A percentile compares a stretch with the other conserved stretches of the same genome.
Evolutionary conservation across 1,140 invertebrate species (phyloP).

Genomic region (Planococcus citri): DNA sequence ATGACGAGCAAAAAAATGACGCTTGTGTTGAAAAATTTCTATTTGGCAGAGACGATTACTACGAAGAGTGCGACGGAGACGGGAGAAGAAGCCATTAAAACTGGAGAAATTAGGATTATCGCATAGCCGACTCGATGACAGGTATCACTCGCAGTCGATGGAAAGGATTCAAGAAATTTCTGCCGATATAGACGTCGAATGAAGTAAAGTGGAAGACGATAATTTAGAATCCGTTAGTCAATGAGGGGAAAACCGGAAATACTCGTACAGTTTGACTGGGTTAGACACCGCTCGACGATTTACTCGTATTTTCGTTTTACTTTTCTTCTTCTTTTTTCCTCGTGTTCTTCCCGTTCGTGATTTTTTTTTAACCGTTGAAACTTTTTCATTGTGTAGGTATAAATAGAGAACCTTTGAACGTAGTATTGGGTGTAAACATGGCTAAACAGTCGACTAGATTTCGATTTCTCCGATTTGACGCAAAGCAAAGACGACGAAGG

Average conservation of each 20-base stretch:
- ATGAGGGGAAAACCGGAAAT: slow-evolving; percentile 32
- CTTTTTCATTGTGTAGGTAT: neutral
- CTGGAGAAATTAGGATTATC: slow-evolving; percentile 61
- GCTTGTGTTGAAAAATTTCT: neutral
- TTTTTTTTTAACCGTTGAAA: too few species aligned
- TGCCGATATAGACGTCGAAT: slow-evolving; percentile 22
- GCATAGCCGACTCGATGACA: slow-evolving; percentile 67
- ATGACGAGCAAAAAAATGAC: neutral
- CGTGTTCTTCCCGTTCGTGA: too few species aligned
- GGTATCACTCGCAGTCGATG: slow-evolving; percentile 58
- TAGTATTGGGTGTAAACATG: slow-evolving; percentile 28
- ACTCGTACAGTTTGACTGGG: slow-evolving; percentile 30
- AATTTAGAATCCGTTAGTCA: slow-evolving; percentile 37
- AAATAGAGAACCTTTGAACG: slow-evolving; percentile 30
- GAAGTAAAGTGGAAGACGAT: slow-evolving; percentile 36
- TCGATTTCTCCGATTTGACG: slow-evolving; percentile 52
- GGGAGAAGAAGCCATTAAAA: slow-evolving; percentile 36
- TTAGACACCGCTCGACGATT: too few species aligned
- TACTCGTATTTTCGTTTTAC: too few species aligned
- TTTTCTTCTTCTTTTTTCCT: too few species aligned
- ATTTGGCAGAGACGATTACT: neutral
- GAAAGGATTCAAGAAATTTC: slow-evolving; percentile 43
- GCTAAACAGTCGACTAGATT: slow-evolving; percentile 41
- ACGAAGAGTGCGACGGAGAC: neutral
- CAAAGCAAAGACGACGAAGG: slow-evolving; percentile 49